Conservation (phyloP, 2,113 vertebrate species). For the Dromaius novaehollandiae region DNA sequence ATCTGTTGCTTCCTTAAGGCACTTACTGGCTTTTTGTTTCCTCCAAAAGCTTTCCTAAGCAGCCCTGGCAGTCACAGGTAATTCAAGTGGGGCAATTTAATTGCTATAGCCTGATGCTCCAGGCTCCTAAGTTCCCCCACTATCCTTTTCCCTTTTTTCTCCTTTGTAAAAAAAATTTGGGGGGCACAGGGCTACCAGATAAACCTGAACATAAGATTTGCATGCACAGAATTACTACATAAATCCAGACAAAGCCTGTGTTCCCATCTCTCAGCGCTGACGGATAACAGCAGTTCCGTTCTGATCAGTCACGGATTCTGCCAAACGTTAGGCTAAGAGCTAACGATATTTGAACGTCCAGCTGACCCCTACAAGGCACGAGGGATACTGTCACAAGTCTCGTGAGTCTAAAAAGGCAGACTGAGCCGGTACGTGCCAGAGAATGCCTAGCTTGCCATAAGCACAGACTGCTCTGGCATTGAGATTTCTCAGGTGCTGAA, state of each 20-base stretch:
- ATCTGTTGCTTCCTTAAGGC: not conserved
- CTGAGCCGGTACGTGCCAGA: not conserved
- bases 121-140: not conserved
- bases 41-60: not conserved
- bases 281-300: not conserved
- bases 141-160: not conserved
- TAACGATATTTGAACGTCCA: not conserved
- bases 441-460: not conserved
- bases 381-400: not conserved
- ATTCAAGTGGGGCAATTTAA: not conserved
- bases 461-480: not conserved
- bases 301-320: not conserved
- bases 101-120: not conserved
- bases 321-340: not conserved
- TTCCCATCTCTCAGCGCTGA: fast-evolving
- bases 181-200: not conserved
- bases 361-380: not conserved
- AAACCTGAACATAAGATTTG: not conserved
- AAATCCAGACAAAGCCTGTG: not conserved
- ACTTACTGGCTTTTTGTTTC: not conserved
- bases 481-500: not conserved
- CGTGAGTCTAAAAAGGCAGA: not conserved
- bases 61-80: not conserved
- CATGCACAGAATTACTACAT: not conserved
- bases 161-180: not conserved